Evolutionary conservation across 2,113 vertebrate genomes (phyloP), one percentile per base, ranked within the genome.

Genomic region (Dicentrarchus labrax): DNA sequence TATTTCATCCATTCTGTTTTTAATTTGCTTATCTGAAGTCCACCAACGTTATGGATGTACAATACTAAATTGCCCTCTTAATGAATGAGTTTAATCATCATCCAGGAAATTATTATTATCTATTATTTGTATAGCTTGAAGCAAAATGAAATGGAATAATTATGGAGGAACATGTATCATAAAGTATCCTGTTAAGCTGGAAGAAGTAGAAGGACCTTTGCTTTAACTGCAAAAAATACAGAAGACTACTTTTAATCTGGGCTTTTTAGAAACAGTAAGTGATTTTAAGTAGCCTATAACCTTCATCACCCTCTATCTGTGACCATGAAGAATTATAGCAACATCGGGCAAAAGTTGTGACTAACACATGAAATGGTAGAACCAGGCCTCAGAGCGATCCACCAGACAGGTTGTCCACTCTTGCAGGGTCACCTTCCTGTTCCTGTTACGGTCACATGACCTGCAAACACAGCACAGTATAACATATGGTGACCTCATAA

Each of bases 361-460:
- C 94, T 94, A 74, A 93, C 94, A 94, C 65, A 92, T 94, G 78
- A 95, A 95, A 64, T 89, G 82, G 90, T 91, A 21, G 0, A 93
- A 86, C 93, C 91, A 94, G 84, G 72, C 84, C 88, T 96, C 95
- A 2, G 94, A 95, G 70, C 83, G 92, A 78, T 92, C 93, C 82
- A 96, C 94, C 85, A 90, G 87, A 82, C 93, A 96, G 82, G 82
- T 85, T 8, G 95, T 94, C 96, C 95, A 93, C 85, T 96, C 96
- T 64, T 39, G 83, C 90, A 95, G 87, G 89, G 93, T 96, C 88
- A 96, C 95, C 91, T 96, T 89, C 84, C 89, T 94, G 93, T 95
- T 96, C 66, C 80, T 91, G 89, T 95, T 91, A 39, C 30, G 92
- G 92, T 95, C 94, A 91, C 94, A 95, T 92, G 94, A 94, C 93